A percentile compares a stretch with the other conserved stretches of the same genome.
phyloP scores from a whole-genome alignment of 2,113 vertebrate species.

The Pelusios castaneus region DNA sequence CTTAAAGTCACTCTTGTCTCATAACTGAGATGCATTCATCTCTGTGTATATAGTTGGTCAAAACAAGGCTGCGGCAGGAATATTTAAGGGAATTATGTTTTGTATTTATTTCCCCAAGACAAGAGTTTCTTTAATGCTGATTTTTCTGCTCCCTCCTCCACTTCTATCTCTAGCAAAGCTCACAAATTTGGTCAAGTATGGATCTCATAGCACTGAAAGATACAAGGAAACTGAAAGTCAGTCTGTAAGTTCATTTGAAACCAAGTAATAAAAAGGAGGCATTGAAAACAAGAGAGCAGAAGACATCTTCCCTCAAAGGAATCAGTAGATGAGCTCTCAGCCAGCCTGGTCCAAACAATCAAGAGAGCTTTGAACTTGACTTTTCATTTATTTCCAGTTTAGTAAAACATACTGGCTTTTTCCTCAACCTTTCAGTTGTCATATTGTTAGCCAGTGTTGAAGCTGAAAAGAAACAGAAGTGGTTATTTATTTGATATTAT shows the following conservation, averaged over 20 bases:
- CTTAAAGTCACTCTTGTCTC: slow-evolving; percentile 39
- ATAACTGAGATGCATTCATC: neutral
- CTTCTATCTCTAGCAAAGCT: slow-evolving; percentile 46
- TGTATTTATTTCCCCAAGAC: slow-evolving; percentile 17
- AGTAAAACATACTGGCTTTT: slow-evolving; percentile 15
- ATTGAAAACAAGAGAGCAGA: slow-evolving; percentile 39
- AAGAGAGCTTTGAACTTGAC: slow-evolving; percentile 52
- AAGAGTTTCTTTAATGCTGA: slow-evolving; percentile 40
- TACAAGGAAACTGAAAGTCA: slow-evolving; percentile 58
- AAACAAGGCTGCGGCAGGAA: neutral
- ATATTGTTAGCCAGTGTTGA: slow-evolving; percentile 82
- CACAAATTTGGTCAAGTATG: slow-evolving; percentile 52
- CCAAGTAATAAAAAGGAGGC: slow-evolving; percentile 49
- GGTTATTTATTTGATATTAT: neutral
- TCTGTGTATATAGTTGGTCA: neutral
- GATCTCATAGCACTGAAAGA: slow-evolving; percentile 55
- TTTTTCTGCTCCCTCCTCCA: slow-evolving; percentile 30
- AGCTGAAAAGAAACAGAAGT: slow-evolving; percentile 64
- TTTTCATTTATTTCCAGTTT: slow-evolving; percentile 35
- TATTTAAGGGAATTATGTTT: slow-evolving; percentile 39
- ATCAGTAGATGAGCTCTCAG: slow-evolving; percentile 49
- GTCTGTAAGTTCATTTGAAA: slow-evolving; percentile 59
- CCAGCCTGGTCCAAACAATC: slow-evolving; percentile 4
- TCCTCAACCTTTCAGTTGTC: slow-evolving; percentile 42
- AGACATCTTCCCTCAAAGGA: slow-evolving; percentile 50